Conservation (phyloP, 2,888 invertebrate genomes). For the Eupeodes luniger region DNA sequence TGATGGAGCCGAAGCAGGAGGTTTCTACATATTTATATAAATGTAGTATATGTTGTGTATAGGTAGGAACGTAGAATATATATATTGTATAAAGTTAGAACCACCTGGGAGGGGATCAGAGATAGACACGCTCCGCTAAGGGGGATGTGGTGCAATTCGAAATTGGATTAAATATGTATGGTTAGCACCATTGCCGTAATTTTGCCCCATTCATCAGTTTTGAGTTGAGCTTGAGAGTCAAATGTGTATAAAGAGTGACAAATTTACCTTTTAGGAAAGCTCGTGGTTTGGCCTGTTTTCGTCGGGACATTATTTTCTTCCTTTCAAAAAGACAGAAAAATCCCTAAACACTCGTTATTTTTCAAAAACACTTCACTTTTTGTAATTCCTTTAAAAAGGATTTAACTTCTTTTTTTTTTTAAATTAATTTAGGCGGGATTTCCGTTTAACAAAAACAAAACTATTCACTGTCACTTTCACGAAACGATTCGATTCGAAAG, state of each 20-base stretch:
- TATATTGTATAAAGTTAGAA: conserved; percentile 58
- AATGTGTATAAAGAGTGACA: conserved; percentile 20
- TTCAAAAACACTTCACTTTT: conserved; percentile 32
- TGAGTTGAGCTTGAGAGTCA: too few relatives aligned
- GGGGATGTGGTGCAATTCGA: conserved; percentile 81
- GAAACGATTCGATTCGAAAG: conserved; percentile 19
- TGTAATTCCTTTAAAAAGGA: neutral
- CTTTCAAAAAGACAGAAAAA: neutral
- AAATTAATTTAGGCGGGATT: conserved; percentile 13
- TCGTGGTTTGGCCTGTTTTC: conserved; percentile 90
- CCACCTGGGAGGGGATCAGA: conserved; percentile 58
- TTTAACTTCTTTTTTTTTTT: neutral
- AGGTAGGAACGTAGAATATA: neutral
- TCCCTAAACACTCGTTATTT: neutral
- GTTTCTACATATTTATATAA: neutral
- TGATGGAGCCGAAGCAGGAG: conserved; percentile 53
- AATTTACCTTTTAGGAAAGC: conserved; percentile 87
- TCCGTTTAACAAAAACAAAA: neutral
- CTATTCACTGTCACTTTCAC: conserved; percentile 26
- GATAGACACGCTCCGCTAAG: conserved; percentile 59
- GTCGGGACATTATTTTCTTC: conserved; percentile 86
- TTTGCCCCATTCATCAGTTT: conserved; percentile 62
- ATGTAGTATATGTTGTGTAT: neutral
- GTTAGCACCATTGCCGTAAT: conserved; percentile 67
- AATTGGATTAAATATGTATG: conserved; percentile 83